phyloP scores from a whole-genome alignment of 2,113 vertebrate genomes.

The Ploceus nigricollis region DNA sequence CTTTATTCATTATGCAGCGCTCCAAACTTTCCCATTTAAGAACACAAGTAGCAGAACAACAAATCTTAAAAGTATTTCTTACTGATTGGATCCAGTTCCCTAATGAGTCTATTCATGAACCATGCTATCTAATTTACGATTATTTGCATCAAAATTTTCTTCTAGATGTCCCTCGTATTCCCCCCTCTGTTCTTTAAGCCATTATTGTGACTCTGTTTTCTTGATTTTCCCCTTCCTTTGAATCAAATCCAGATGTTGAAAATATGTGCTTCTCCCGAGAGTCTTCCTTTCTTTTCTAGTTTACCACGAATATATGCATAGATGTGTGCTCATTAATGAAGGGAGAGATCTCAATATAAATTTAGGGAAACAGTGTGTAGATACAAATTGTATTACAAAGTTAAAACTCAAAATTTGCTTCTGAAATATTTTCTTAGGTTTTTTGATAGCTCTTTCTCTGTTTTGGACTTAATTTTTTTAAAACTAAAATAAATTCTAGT shows the following conservation, averaged over 20 bases:
- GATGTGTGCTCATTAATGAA: background rate
- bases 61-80: background rate
- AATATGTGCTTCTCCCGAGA: background rate
- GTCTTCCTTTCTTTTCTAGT: background rate
- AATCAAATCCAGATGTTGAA: constrained; percentile 37
- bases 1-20: background rate
- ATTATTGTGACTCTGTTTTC: background rate
- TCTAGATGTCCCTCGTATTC: background rate
- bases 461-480: background rate
- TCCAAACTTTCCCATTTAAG: background rate
- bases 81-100: background rate
- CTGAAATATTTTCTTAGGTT: background rate
- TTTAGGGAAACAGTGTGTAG: background rate
- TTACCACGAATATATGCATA: background rate
- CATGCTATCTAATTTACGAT: background rate
- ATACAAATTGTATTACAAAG: background rate
- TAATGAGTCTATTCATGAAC: background rate
- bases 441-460: background rate
- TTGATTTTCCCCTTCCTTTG: background rate
- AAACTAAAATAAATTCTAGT: background rate
- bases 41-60: background rate
- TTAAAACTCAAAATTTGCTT: background rate
- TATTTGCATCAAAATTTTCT: constrained; percentile 34
- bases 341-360: background rate
- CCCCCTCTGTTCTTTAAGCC: background rate